These are phyloP conservation scores for Apodemus speciosus DNA, from an alignment of 2,113 vertebrate genomes.

Conservation along the genomic window DNA sequence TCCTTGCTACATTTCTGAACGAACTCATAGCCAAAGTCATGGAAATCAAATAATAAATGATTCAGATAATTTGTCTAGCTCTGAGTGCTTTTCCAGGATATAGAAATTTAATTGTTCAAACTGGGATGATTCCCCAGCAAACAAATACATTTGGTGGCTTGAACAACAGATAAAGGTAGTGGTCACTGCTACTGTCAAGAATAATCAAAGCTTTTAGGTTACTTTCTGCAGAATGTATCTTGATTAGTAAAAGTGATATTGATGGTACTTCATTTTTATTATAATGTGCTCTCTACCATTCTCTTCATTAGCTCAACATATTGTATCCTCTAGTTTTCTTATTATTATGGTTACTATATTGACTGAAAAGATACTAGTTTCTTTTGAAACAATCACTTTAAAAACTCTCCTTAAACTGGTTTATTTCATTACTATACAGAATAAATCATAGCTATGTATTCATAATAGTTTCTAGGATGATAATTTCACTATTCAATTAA, in stretches of 20 bases:
- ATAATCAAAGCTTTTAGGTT: conserved; percentile 13
- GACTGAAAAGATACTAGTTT: not conserved
- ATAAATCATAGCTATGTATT: not conserved
- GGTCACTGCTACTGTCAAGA: not conserved
- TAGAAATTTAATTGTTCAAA: not conserved
- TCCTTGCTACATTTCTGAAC: not conserved
- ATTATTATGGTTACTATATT: conserved; percentile 12
- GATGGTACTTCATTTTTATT: not conserved
- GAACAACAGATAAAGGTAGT: not conserved
- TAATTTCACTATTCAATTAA: conserved; percentile 6
- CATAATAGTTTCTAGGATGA: not conserved
- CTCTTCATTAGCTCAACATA: conserved; percentile 1
- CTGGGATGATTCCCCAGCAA: not conserved
- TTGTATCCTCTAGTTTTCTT: not conserved
- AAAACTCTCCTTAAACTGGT: conserved; percentile 7
- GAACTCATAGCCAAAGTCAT: not conserved
- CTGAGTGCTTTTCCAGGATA: not conserved
- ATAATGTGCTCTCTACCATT: not conserved
- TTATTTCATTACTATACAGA: not conserved
- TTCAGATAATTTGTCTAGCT: not conserved
- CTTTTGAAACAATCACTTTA: conserved; percentile 38
- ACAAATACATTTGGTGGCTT: not conserved
- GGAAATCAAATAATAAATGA: not conserved
- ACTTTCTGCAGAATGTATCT: not conserved
- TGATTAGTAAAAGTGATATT: not conserved